These are phyloP conservation scores for Sycophila texana DNA, from an alignment of 2,888 invertebrate genomes.

Conservation along the genomic window DNA sequence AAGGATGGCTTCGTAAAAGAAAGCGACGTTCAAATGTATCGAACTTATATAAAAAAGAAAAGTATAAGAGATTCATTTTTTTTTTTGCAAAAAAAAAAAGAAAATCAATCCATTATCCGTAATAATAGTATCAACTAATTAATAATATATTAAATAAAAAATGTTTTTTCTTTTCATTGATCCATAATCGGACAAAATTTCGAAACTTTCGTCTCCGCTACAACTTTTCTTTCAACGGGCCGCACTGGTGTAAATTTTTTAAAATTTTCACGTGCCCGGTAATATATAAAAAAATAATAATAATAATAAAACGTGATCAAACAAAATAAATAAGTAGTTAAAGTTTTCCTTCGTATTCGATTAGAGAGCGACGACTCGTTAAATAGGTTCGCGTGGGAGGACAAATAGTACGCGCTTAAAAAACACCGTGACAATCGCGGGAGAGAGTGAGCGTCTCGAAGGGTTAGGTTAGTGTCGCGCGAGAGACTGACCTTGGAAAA, in stretches of 20 bases:
- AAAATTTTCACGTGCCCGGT: conserved; percentile 19
- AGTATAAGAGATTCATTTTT: conserved; percentile 25
- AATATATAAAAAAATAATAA: conserved; percentile 51
- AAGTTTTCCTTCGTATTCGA: conserved; percentile 12
- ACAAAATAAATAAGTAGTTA: too few relatives aligned
- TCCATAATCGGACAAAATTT: conserved; percentile 37
- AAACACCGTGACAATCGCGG: conserved; percentile 24
- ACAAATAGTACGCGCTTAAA: background rate
- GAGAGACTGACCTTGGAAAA: conserved; percentile 63
- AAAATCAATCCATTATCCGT: conserved; percentile 28
- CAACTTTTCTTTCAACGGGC: background rate
- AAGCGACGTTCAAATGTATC: conserved; percentile 46
- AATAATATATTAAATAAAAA: conserved; percentile 39
- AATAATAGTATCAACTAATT: conserved; percentile 9
- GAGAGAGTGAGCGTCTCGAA: conserved; percentile 1
- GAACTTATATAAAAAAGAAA: conserved; percentile 27
- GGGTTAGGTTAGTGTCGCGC: conserved; percentile 59
- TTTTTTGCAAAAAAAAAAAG: conserved; percentile 31
- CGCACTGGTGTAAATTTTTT: conserved; percentile 35
- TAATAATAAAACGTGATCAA: conserved; percentile 12
- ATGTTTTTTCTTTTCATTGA: conserved; percentile 10
- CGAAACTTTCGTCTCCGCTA: conserved; percentile 26
- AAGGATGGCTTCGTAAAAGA: conserved; percentile 40
- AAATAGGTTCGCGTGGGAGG: conserved; percentile 6
- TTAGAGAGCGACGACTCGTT: conserved; percentile 33